Evolutionary conservation across 2,113 vertebrate genomes (phyloP).

Genomic region (Ceyx cyanopectus): DNA sequence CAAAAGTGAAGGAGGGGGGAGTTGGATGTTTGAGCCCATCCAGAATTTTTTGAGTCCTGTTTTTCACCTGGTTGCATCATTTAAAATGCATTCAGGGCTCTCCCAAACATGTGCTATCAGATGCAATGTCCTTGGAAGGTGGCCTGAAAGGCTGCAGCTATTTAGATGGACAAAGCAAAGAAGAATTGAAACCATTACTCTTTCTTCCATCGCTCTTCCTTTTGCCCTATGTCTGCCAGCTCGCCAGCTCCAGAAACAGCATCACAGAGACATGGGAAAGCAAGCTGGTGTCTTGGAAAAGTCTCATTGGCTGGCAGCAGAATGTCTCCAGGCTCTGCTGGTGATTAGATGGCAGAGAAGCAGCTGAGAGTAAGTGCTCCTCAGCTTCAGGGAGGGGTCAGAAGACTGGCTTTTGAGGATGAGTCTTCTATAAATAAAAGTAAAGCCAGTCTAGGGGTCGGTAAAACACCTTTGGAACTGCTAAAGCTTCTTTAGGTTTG

Average conservation of each 20-base stretch:
- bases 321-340: not conserved
- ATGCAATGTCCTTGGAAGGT: not conserved
- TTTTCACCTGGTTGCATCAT: not conserved
- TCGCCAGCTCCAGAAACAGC: not conserved
- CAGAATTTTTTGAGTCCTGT: not conserved
- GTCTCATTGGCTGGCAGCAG: not conserved
- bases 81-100: not conserved
- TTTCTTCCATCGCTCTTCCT: not conserved
- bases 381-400: not conserved
- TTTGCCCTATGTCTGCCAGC: not conserved
- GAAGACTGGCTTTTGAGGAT: not conserved
- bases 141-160: not conserved
- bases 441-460: not conserved
- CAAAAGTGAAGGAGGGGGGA: not conserved
- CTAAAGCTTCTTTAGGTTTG: not conserved
- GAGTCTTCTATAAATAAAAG: not conserved
- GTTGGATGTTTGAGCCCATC: not conserved
- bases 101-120: not conserved
- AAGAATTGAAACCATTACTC: not conserved
- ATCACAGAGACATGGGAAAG: not conserved
- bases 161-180: not conserved
- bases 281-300: not conserved
- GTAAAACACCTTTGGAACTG: not conserved
- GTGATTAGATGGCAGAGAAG: not conserved
- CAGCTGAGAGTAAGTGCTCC: not conserved